Base-by-base conservation (phyloP, 1,140 invertebrate genomes). In the Laupala kohalensis region DNA sequence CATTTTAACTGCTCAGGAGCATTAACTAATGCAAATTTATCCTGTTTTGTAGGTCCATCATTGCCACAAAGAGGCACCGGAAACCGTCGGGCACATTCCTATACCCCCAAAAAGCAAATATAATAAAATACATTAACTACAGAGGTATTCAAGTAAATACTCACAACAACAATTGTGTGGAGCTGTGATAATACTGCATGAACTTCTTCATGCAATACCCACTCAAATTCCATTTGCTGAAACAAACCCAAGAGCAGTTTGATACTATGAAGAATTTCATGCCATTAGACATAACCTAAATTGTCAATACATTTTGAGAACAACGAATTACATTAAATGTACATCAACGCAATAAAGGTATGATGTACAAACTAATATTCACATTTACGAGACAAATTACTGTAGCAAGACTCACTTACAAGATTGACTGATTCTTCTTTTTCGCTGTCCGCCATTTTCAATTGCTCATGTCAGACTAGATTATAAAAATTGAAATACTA, bases 151-250 rank as follows among this genome's bases (percentile, higher is more conserved):
- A 9, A 29, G 37, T 12, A 66, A 65, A 71, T 74, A 84, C 84
- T 86, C 85, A 94, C 93, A 77, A 92, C 87, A 76, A 96, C 83
- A 77, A 95, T 90, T 70, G 89, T 87, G 76, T 92, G 89, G 25
- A 96, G 84, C 78, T 95, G 91, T 76, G 89, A 88, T 76, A 96
- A 82, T 75, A 93, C 92, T 69, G 89, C 88, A 80, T 94, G 92
- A 72, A 95, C 92, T 82, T 95, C 93, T 80, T 94, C 88, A 75
- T 92, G 89, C 65, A 96, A 84, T 64, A 96, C 88, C 93, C 93
- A 96, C 83, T 95, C 92, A 80, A 95, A 96, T 84, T 96, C 93
- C 82, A 91, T 89, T 89, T 95, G 92, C 93, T 96, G 80, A 70
- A 88, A 86, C 78, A 74, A 37, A 76, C 76, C 63, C 72, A 76